Evolutionary conservation across 2,797 vertebrate genomes (phyloP), one percentile per base, ranked within the genome.

Genomic region (Hipposideros larvatus): DNA sequence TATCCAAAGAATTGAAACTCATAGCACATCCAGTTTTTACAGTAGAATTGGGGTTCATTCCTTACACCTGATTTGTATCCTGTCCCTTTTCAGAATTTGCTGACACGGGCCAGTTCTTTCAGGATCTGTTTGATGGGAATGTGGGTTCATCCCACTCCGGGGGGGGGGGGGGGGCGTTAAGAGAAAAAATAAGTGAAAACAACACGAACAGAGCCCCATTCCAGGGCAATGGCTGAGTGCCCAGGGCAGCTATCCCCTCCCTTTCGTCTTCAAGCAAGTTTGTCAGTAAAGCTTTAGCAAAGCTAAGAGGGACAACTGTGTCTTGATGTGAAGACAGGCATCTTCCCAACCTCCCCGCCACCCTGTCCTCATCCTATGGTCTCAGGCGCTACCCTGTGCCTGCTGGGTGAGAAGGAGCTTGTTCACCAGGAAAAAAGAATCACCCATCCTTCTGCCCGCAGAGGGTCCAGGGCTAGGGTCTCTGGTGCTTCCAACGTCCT

Each of bases 1-100:
- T 95, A 84, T 92, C 97, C 97, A 97, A 98, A 98, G 97, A 96
- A 51, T 48, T 28, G 26, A 21, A 48, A 18, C 83, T 53, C 37
- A 1, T 1, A 41, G 41, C 34, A 71, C 22, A 31, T 68, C 89
- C 55, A 4, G 31, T 63, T 94, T 90, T 80, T 87, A 73, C 46
- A 2, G 5, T 9, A 34, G 63, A 9, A 34, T 43, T 24, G 5
- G 66, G 55, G 41, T 34, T 87, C 57, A 0, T 48, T 87, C 31
- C 28, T 88, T 8, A 75, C 53, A 6, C 28, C 37, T 48, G 26
- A 34, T 79, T 74, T 93, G 82, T 48, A 10, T 18, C 9, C 59
- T 13, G 14, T 16, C n/a, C 21, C 71, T 37, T 55, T n/a, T 53
- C 71, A n/a, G 46, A 11, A 65, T 41, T 79, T 65, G 65, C 59